Evolutionary conservation across 2,797 vertebrate species (phyloP).

Genomic region (Cottoperca gobio): DNA sequence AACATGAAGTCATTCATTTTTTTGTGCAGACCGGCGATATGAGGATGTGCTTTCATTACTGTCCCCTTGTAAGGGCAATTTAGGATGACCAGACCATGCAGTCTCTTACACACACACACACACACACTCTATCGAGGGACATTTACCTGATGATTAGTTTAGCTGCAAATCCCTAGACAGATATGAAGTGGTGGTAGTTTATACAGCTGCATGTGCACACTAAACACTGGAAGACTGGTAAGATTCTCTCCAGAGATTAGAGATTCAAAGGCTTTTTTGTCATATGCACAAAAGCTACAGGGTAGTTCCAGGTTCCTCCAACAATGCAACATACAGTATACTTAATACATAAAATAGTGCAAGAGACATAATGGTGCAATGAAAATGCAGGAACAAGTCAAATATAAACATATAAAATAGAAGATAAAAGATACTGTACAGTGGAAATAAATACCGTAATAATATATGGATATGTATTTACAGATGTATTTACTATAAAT

Average conservation of each 20-base stretch:
- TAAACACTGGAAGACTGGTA: not conserved
- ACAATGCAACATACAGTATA: no score
- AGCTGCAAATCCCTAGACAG: not conserved
- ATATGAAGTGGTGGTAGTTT: not conserved
- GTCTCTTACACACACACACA: not conserved
- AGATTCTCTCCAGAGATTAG: not conserved
- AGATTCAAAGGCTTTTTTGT: no score
- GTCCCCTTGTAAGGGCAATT: conserved; percentile 63
- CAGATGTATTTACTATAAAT: no score
- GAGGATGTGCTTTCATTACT: conserved; percentile 37
- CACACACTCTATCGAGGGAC: not conserved
- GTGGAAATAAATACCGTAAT: no score
- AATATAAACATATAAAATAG: no score
- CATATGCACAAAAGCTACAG: no score
- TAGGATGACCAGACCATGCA: conserved; percentile 35
- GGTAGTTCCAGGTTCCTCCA: no score
- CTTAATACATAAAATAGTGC: no score
- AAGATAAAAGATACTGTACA: no score
- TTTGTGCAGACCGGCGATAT: conserved; percentile 24
- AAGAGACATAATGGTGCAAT: no score
- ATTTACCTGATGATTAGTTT: not conserved
- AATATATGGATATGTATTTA: no score
- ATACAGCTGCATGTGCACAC: not conserved
- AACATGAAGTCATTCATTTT: conserved; percentile 63
- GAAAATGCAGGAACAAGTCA: no score